phyloP scores from a whole-genome alignment of 2,797 vertebrate genomes.

The Pantherophis vulpinus region DNA sequence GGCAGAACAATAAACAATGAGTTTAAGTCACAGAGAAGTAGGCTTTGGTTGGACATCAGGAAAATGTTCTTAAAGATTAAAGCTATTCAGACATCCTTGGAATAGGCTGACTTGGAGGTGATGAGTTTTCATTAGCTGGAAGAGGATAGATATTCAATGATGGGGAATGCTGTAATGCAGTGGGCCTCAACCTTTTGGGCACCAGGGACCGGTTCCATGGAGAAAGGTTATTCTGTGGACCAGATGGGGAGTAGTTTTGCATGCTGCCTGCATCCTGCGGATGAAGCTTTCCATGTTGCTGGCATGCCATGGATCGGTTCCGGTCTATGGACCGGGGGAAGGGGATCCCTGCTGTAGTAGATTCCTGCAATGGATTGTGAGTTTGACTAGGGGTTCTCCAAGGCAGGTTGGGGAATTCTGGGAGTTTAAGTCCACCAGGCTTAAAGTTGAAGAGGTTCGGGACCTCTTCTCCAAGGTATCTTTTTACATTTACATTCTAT shows the following conservation, averaged over 20 bases:
- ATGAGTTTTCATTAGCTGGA: not conserved
- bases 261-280: too few relatives aligned
- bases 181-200: too few relatives aligned
- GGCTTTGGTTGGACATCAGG: not conserved
- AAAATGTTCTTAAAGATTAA: not conserved
- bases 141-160: not conserved
- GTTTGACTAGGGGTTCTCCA: not conserved
- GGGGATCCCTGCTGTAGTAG: not conserved
- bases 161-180: not conserved
- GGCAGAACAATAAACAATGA: not conserved
- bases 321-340: too few relatives aligned
- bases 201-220: too few relatives aligned
- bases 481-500: not conserved
- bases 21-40: not conserved
- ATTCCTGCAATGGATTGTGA: not conserved
- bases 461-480: not conserved
- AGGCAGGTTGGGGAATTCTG: not conserved
- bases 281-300: too few relatives aligned
- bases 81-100: not conserved
- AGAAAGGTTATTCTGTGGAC: too few relatives aligned
- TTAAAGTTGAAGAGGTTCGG: too few relatives aligned
- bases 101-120: not conserved
- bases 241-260: too few relatives aligned
- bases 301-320: too few relatives aligned
- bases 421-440: too few relatives aligned